Base-by-base conservation (phyloP, 1,140 invertebrate genomes). In the Melipona quadrifasciata region DNA sequence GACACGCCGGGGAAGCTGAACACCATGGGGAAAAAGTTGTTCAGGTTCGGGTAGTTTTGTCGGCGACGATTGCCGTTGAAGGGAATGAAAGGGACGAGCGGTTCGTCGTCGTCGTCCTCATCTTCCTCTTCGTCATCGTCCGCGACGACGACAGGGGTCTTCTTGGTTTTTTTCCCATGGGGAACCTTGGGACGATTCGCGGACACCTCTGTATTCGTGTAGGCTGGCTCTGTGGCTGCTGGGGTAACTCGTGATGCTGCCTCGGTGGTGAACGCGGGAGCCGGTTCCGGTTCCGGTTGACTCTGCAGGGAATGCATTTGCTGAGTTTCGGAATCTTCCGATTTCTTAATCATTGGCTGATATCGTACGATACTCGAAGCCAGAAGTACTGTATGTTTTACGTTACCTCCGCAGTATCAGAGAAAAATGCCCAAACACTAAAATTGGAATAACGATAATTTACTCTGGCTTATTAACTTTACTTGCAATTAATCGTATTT, bases 1-100 rank as follows among this genome's bases (percentile, higher is more conserved):
- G 89, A 83, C 0, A 64, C 79, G 27, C 91, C 90, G 2, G 94
- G 94, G 74, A 93, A 94, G 53, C 90, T 93, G 82, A 95, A 94
- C 17, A 95, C 86, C 93, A 94, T 93, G 0, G 94, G 94, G 73
- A 95, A 95, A 68, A 90, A 94, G 55, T 93, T 94, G 81, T 93
- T 94, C 53, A 94, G 82, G 67, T 91, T 92, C 0, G 92, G 90
- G 34, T 91, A 90, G 2, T 78, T 82, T 16, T 89, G 86, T 17
- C 91, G 84, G 19, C 85, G 90, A 47, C 87, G 82, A 67, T 91
- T 93, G 27, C 91, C 90, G 31, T 89, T 92, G 55, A 91, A 86
- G 1, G 93, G 94, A 0, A 91, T 68, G 61, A 92, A 92, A 0
- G 91, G 88, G 10, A 85, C 74, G 0, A 53, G 34, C 0, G 88